These are phyloP conservation scores for Ophthalmolycus amberensis DNA, from an alignment of 2,113 vertebrate species.

Conservation along the genomic window DNA sequence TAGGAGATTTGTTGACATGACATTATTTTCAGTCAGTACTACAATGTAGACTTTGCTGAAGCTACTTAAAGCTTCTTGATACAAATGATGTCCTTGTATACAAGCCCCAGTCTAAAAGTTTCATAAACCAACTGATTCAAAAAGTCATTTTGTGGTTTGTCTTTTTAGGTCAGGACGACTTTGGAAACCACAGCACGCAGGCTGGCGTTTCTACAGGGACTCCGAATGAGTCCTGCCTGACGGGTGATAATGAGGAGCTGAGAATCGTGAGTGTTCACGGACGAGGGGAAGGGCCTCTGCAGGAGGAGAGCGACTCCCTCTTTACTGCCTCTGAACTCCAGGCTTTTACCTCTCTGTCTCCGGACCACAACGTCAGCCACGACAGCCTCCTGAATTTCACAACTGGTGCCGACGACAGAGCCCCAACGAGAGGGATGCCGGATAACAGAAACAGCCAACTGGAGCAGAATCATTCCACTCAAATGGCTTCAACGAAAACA, in stretches of 20 bases:
- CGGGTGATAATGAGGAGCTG: slow-evolving; percentile 41
- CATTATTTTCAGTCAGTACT: background rate
- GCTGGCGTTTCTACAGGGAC: slow-evolving; percentile 18
- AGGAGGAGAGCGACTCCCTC: slow-evolving; percentile 56
- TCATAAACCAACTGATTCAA: background rate
- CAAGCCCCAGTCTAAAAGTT: background rate
- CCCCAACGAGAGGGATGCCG: slow-evolving; percentile 38
- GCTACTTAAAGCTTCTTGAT: background rate
- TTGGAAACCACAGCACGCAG: slow-evolving; percentile 28
- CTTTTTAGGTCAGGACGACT: slow-evolving; percentile 53
- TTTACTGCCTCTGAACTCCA: slow-evolving; percentile 68
- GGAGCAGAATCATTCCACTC: slow-evolving; percentile 52
- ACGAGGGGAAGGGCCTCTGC: slow-evolving; percentile 61
- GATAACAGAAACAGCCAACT: slow-evolving; percentile 47
- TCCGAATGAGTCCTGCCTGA: slow-evolving; percentile 40
- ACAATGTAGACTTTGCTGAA: background rate
- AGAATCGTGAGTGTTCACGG: slow-evolving; percentile 71
- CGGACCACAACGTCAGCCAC: slow-evolving; percentile 46
- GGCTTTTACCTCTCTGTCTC: slow-evolving; percentile 67
- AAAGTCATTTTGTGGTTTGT: slow-evolving; percentile 1
- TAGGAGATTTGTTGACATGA: background rate
- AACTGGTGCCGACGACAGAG: slow-evolving; percentile 11
- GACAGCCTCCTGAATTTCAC: slow-evolving; percentile 51
- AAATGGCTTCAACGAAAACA: slow-evolving; percentile 33
- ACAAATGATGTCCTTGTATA: background rate